Base-by-base conservation (phyloP, 2,113 vertebrate species). In the Boulengeromyrus knoepffleri region DNA sequence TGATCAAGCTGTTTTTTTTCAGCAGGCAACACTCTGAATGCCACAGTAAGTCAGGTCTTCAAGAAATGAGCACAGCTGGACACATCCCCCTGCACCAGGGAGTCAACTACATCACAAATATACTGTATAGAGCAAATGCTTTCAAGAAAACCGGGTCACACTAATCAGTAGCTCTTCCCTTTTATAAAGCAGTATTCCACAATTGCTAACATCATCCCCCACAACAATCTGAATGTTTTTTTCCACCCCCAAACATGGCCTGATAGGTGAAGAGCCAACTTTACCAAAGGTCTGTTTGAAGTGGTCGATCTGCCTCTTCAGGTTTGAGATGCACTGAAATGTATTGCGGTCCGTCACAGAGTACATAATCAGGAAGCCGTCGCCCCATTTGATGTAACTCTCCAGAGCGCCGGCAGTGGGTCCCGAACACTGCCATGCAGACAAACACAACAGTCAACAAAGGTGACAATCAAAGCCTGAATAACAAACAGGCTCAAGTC, bases 331-430 rank as follows among this genome's bases (percentile, higher is more conserved):
- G 36, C 94, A 94, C 90, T 94, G 92, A 90, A 96, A 96, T 91
- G 94, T 95, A 91, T 90, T 89, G 74, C 94, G 94, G 0, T 96
- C 95, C 0, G 94, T 96, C 91, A 96, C 92, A 45, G 96, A 95
- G 93, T 96, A 96, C 56, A 96, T 93, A 70, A 96, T 93, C 52
- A 96, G 94, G 89, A 96, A 96, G 3, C 95, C 95, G 5, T 96
- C 95, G 0, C 95, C 96, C 96, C 96, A 96, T 91, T 93, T 93
- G 89, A 96, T 95, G 56, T 94, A 94, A 0, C 92, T 92, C 91
- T 96, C 95, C 90, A 96, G 89, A 53, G 94, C 92, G 19, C 91
- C 90, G 62, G 85, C 52, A 88, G 77, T 88, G 47, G 90, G 13
- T 53, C 90, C 91, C 31, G 87, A 89, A 89, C 89, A 53, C 89